Evolutionary conservation across 2,113 vertebrate species (phyloP), one percentile per base, ranked within the genome.

Genomic region (Lepisosteus oculatus): DNA sequence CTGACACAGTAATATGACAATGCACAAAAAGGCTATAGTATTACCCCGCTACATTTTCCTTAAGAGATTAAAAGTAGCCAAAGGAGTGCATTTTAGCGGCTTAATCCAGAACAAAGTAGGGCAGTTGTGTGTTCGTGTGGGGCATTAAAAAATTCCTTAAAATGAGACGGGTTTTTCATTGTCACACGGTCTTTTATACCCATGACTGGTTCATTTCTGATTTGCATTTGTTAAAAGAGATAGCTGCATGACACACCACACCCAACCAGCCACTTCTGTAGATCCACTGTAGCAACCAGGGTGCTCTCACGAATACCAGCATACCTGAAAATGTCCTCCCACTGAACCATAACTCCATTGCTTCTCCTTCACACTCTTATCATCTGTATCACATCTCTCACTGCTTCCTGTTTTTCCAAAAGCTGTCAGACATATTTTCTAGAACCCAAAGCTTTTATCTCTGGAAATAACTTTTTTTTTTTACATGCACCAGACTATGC

Each of bases 241-340:
- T 29, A 29, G 29, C 29, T 29, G 29, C 29, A 2, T 29, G n/a
- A 59, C 14, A n/a, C 5, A 4, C 4, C 13, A 59, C 57, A 13
- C 2, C 14, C 57, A 5, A 8, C 56, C 11, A 14, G 8, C n/a
- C 56, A 14, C 12, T 59, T 5, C 57, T 59, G 57, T n/a, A 59
- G n/a, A 59, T 65, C n/a, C 17, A 41, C 17, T 65, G n/a, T 12
- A 29, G 9, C 42, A 8, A 43, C 42, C 41, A 41, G 79, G 78
- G 81, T 78, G 74, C 81, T 91, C 84, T 91, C 90, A 91, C 90
- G 88, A 89, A 91, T 91, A 91, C 90, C 90, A 89, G 90, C 90
- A 91, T 91, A 81, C 72, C 73, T 61, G 12, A 77, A 51, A 74
- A 4, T 86, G 87, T 88, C 87, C 87, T 87, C 76, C 74, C 87